These are phyloP conservation scores for Coregonus suidteri DNA, from an alignment of 2,797 vertebrate species.

Conservation along the genomic window DNA sequence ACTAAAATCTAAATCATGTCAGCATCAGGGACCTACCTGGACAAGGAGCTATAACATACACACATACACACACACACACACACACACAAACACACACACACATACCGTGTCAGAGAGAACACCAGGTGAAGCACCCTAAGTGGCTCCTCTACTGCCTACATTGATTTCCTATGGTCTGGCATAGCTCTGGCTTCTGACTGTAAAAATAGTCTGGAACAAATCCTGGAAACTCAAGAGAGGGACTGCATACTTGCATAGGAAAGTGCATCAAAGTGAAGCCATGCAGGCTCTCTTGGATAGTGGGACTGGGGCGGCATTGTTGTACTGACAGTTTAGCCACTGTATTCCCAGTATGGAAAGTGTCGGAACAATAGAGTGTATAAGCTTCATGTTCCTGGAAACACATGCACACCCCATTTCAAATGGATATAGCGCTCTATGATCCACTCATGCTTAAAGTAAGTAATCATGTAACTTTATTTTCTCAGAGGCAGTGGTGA, in stretches of 20 bases:
- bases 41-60: not conserved
- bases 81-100: not conserved
- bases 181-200: not conserved
- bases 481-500: not conserved
- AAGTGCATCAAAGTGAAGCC: conserved; percentile 22
- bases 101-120: not conserved
- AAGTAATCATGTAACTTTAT: conserved; percentile 2
- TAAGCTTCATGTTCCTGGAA: conserved; percentile 15
- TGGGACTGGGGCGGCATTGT: conserved; percentile 7
- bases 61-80: not conserved
- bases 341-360: conserved; percentile 2
- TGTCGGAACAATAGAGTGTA: not conserved
- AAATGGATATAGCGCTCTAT: conserved; percentile 12
- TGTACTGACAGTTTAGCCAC: not conserved
- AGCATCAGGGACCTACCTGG: not conserved
- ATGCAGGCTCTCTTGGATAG: conserved; percentile 7
- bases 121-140: not conserved
- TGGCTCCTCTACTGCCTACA: not conserved
- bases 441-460: conserved; percentile 9
- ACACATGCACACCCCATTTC: conserved; percentile 14
- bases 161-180: conserved; percentile 22
- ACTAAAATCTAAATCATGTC: not conserved
- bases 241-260: conserved; percentile 2
- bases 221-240: not conserved
- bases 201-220: conserved; percentile 4